These are phyloP conservation scores for Pygocentrus nattereri DNA, from an alignment of 2,797 vertebrate genomes.

Conservation along the genomic window DNA sequence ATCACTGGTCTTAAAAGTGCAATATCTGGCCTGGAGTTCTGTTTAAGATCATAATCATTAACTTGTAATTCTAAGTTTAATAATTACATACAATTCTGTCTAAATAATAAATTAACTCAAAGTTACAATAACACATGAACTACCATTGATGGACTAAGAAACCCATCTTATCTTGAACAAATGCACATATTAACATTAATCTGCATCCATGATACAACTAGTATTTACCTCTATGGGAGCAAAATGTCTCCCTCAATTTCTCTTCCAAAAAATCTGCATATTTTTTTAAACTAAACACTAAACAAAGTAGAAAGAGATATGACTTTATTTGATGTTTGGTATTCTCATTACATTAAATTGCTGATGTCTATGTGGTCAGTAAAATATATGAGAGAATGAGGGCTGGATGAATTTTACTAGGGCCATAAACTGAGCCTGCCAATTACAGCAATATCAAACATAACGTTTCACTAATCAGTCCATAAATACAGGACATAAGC, in stretches of 20 bases:
- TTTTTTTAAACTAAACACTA: neutral
- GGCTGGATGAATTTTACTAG: too few species aligned
- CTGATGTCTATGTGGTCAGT: neutral
- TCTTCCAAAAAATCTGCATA: neutral
- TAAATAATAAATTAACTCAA: neutral
- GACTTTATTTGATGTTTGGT: neutral
- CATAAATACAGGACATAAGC: conserved; percentile 21
- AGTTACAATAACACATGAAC: neutral
- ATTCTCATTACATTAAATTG: neutral
- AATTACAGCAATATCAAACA: neutral
- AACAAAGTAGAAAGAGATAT: neutral
- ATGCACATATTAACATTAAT: conserved; percentile 75
- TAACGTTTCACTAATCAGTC: neutral
- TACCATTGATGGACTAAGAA: conserved; percentile 55
- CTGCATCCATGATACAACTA: conserved; percentile 58
- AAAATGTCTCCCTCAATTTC: too few species aligned
- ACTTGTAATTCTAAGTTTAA: neutral
- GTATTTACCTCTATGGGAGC: neutral
- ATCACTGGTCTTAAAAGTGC: neutral
- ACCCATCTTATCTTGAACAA: conserved; percentile 72
- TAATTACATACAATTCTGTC: too few species aligned
- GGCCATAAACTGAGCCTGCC: neutral
- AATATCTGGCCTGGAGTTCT: too few species aligned
- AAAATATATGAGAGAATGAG: neutral
- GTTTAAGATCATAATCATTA: too few species aligned